Percentiles rank a stretch among this genome's conserved stretches.
phyloP scores from a whole-genome alignment of 2,797 vertebrate species.

The Eulemur mongoz region DNA sequence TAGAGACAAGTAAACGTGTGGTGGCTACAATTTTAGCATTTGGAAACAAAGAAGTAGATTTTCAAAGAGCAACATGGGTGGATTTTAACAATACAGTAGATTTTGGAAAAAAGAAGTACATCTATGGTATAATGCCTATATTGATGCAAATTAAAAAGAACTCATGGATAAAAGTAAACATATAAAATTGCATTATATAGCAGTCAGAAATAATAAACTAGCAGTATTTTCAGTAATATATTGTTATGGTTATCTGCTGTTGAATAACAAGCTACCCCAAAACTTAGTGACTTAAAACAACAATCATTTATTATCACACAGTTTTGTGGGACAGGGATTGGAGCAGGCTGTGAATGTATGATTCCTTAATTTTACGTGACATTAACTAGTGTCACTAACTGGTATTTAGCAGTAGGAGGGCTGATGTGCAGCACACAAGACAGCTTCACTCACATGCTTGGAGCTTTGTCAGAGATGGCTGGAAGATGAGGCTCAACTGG shows the following conservation, averaged over 20 bases:
- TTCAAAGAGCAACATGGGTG: not conserved
- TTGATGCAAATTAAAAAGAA: slow-evolving; percentile 21
- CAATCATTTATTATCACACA: not conserved
- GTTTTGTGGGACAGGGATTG: not conserved
- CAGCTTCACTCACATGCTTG: not conserved
- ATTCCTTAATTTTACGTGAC: not conserved
- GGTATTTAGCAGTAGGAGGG: not conserved
- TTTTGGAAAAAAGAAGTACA: not conserved
- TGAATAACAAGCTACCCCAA: not conserved
- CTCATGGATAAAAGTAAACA: not conserved
- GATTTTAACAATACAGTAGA: not conserved
- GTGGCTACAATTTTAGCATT: not conserved
- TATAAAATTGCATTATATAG: not conserved
- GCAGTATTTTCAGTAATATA: not conserved
- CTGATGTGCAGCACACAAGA: not conserved
- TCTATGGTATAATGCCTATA: not conserved
- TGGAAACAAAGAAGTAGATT: slow-evolving; percentile 1
- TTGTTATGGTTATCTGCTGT: not conserved
- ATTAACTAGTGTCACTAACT: not conserved
- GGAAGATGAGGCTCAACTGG: not conserved
- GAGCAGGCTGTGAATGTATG: not conserved
- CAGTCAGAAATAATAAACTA: not conserved
- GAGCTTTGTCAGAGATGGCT: not conserved
- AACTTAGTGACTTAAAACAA: not conserved
- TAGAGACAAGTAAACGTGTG: not conserved